Evolutionary conservation across 2,888 invertebrate species (phyloP).

Genomic region (Coenonympha arcania): DNA sequence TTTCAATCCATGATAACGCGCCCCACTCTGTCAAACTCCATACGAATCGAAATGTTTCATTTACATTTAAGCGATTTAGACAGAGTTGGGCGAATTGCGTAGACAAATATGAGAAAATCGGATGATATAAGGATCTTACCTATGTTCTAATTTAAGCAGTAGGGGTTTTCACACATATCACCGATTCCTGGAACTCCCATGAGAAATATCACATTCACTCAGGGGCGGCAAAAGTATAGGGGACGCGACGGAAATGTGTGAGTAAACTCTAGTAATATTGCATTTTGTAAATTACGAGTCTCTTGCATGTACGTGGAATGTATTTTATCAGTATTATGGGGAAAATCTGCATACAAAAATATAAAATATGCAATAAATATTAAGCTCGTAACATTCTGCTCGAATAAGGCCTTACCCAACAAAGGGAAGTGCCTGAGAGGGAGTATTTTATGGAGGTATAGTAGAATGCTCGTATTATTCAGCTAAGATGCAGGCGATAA

Average conservation of each 20-base stretch:
- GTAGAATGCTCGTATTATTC: constrained; percentile 16
- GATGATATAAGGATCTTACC: not conserved
- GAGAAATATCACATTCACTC: constrained; percentile 59
- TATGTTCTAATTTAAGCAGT: constrained; percentile 18
- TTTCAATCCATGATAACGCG: too few relatives aligned
- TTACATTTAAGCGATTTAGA: too few relatives aligned
- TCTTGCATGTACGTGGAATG: not conserved
- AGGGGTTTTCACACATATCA: constrained; percentile 55
- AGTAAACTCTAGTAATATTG: constrained; percentile 5
- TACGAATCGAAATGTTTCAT: too few relatives aligned
- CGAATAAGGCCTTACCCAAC: constrained; percentile 3
- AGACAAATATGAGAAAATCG: not conserved
- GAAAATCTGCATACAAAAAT: constrained; percentile 9
- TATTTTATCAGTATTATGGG: too few relatives aligned
- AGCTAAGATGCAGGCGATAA: constrained; percentile 15
- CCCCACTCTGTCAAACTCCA: too few relatives aligned
- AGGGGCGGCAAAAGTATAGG: constrained; percentile 44
- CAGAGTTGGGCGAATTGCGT: too few relatives aligned
- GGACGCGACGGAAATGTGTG: constrained; percentile 42
- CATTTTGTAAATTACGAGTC: not conserved
- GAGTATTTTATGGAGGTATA: constrained; percentile 13
- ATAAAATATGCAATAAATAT: constrained; percentile 2
- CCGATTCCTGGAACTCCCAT: constrained; percentile 52
- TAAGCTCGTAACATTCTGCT: not conserved
- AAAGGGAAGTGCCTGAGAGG: not conserved